Evolutionary conservation across 2,797 vertebrate species (phyloP), one percentile per base, ranked within the genome.

Genomic region (Sebastes itinus): DNA sequence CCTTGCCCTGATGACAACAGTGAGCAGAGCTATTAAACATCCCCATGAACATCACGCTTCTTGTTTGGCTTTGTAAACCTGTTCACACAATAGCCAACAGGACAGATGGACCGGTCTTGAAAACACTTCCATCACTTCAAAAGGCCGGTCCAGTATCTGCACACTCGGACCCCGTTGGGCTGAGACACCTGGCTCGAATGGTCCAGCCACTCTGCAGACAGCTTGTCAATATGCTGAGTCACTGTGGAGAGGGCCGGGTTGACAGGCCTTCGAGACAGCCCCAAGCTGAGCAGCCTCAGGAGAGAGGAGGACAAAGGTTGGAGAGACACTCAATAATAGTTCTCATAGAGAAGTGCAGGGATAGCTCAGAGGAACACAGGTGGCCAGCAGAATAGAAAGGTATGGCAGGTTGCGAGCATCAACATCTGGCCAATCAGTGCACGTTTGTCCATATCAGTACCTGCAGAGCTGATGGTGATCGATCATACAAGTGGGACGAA

Each of bases 161-260:
- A 33, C 72, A 5, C 73, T 60, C 72, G 49, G 59, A 70, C 61
- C 58, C 80, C 23, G 65, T 60, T 66, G 68, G 59, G 68, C 76
- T 38, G 77, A 73, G 76, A 62, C 12, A 20, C 61, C 59, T 60
- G 80, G 35, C 68, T 81, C 10, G 22, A 25, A 14, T 1, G n/a
- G 49, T 38, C 56, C 35, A 4, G 72, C 38, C 78, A 5, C 49
- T 62, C 73, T 60, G 74, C 67, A 61, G 83, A 84, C 86, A 84
- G 78, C 77, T 78, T 81, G 74, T 91, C 90, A 78, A 81, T 86
- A 85, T 66, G 78, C 83, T 67, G 88, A 82, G 80, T 90, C 85
- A 86, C 69, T 72, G 16, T 46, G 74, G 63, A 78, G 80, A 77
- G 75, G 77, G 72, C 38, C 23, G 28, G 35, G 20, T 11, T 75